Evolutionary conservation across 1,140 invertebrate genomes (phyloP).

Genomic region (Rhizoglyphus robini): DNA sequence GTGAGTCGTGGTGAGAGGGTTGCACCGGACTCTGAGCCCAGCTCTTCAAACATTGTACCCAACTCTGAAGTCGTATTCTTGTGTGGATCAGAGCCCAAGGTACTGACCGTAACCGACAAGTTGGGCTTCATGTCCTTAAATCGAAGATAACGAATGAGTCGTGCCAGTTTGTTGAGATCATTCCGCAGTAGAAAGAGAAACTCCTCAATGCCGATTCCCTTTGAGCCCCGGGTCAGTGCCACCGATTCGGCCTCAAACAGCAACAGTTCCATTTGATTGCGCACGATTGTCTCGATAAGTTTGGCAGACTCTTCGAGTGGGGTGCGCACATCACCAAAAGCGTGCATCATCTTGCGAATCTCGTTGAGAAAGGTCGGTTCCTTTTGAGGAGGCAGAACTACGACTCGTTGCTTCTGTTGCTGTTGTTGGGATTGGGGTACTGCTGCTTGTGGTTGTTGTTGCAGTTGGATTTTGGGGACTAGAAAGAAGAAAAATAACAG

Average conservation of each 20-base stretch:
- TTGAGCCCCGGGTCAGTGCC: not conserved
- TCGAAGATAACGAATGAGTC: constrained; percentile 44
- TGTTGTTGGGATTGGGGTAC: too few species aligned
- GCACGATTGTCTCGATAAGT: constrained; percentile 12
- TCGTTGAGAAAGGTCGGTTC: too few species aligned
- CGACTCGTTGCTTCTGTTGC: too few species aligned
- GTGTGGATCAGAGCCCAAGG: not conserved
- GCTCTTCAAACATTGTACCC: not conserved
- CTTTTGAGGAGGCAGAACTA: too few species aligned
- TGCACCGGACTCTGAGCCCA: not conserved
- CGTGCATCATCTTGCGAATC: constrained; percentile 17
- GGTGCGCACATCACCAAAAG: not conserved
- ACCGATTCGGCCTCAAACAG: constrained; percentile 3
- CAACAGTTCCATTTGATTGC: constrained; percentile 1
- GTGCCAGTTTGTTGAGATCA: constrained; percentile 43
- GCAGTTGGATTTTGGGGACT: too few species aligned
- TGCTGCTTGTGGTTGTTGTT: too few species aligned
- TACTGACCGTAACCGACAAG: not conserved
- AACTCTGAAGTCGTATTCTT: not conserved
- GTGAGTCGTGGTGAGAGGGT: too few species aligned
- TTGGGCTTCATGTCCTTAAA: constrained; percentile 31
- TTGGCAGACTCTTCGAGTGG: constrained; percentile 8
- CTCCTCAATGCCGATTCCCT: constrained; percentile 36
- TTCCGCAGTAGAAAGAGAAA: constrained; percentile 52
- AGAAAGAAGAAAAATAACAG: too few species aligned